phyloP scores from a whole-genome alignment of 1,140 invertebrate genomes.

The Cotesia typhae region DNA sequence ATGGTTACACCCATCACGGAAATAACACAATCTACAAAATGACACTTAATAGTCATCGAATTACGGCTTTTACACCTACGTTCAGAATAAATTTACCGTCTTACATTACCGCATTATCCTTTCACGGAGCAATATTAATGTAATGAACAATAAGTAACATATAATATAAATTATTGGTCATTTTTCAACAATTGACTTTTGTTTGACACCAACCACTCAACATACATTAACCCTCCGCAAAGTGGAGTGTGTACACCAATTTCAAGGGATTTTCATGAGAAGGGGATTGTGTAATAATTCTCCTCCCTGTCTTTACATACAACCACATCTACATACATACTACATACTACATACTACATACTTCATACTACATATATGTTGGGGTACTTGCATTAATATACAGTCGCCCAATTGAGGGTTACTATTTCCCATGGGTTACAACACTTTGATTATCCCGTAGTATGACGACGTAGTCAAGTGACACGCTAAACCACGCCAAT shows the following conservation, averaged over 20 bases:
- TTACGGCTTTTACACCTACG: conserved; percentile 4
- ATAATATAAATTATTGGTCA: conserved; percentile 42
- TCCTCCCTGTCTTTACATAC: conserved; percentile 12
- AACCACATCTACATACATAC: background rate
- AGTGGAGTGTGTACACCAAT: conserved; percentile 29
- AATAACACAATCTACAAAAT: conserved; percentile 19
- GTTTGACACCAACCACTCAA: conserved; percentile 54
- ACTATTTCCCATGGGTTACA: conserved; percentile 65
- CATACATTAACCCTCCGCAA: conserved; percentile 43
- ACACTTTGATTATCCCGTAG: conserved; percentile 64
- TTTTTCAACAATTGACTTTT: conserved; percentile 59
- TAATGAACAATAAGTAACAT: too few species aligned
- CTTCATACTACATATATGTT: conserved; percentile 3
- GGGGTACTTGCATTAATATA: conserved; percentile 39
- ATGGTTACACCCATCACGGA: background rate
- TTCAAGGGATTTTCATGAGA: background rate
- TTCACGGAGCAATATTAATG: background rate
- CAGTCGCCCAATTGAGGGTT: conserved; percentile 46
- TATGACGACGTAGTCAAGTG: conserved; percentile 62
- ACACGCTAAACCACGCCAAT: conserved; percentile 49
- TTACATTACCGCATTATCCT: background rate
- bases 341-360: conserved; percentile 13
- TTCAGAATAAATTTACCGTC: background rate
- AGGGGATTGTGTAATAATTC: conserved; percentile 47
- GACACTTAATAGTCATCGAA: conserved; percentile 15